Evolutionary conservation across 37 sponge, comb jelly and placozoan species (phyloP).

Genomic region (Beroe ovata): DNA sequence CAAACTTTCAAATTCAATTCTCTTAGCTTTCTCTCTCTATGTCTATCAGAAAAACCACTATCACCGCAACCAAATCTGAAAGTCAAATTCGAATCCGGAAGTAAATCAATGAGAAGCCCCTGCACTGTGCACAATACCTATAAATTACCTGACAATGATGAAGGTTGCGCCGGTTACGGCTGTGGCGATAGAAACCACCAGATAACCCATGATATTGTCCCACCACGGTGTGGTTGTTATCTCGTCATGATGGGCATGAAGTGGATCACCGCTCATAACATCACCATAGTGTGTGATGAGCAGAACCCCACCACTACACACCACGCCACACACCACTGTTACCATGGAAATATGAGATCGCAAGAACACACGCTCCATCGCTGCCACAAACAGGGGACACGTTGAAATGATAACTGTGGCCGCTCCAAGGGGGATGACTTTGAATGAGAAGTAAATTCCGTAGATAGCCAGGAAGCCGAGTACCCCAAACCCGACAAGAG

Average conservation of each 20-base stretch:
- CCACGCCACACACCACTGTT: slow-evolving; percentile 10
- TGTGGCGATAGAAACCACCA: slow-evolving; percentile 8
- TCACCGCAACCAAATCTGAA: no score
- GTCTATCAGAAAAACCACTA: background rate
- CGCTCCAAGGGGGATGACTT: slow-evolving; percentile 23
- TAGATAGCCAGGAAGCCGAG: slow-evolving; percentile 45
- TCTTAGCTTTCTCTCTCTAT: background rate
- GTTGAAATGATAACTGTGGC: slow-evolving; percentile 41
- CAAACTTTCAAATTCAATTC: no score
- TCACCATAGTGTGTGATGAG: background rate
- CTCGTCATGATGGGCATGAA: no score
- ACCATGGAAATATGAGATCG: background rate
- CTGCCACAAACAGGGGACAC: slow-evolving; percentile 41
- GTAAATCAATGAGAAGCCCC: no score
- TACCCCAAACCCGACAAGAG: slow-evolving; percentile 9
- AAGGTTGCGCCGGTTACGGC: slow-evolving; percentile 9
- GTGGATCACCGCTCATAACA: no score
- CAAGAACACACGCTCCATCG: slow-evolving; percentile 1
- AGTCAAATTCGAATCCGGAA: no score
- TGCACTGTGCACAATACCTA: no score
- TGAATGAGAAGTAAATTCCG: slow-evolving; percentile 55
- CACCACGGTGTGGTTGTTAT: background rate
- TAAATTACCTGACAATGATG: slow-evolving; percentile 36
- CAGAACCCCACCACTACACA: background rate
- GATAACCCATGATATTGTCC: background rate